A percentile compares a stretch with the other conserved stretches of the same genome.
These are phyloP conservation scores for Alligator sinensis DNA, from an alignment of 2,113 vertebrate species.

Conservation along the genomic window DNA sequence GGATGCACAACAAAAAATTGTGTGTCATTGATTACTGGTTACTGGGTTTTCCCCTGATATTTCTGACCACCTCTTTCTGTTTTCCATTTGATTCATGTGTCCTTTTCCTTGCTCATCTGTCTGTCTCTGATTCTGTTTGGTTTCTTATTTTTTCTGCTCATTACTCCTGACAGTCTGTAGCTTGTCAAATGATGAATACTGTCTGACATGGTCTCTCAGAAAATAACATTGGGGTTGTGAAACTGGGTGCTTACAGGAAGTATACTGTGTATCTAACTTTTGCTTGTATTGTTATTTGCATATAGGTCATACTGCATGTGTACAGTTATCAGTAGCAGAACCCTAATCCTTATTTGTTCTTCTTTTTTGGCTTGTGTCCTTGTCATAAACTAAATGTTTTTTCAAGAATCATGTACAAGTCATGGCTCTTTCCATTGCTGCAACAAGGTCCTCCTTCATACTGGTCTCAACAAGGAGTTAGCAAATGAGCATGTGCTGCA, in stretches of 20 bases:
- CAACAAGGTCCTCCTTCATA: too few species aligned
- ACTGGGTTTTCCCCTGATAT: neutral
- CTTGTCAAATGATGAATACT: neutral
- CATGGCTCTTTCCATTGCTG: too few species aligned
- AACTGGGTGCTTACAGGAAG: neutral
- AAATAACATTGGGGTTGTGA: neutral
- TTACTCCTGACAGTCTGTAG: neutral
- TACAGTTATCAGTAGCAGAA: neutral
- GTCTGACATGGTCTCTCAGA: neutral
- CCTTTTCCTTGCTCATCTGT: neutral
- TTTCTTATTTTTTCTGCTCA: constrained; percentile 4
- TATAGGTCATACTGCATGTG: neutral
- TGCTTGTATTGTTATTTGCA: neutral
- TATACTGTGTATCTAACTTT: neutral
- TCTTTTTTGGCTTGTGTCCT: neutral
- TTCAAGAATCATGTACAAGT: too few species aligned
- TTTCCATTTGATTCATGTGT: neutral
- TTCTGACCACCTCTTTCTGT: neutral
- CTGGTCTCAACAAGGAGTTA: too few species aligned
- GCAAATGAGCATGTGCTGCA: too few species aligned
- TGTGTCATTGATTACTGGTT: neutral
- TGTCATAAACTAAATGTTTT: too few species aligned
- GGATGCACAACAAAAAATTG: neutral
- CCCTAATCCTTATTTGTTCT: neutral
- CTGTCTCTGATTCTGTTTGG: neutral